phyloP scores from a whole-genome alignment of 2,797 vertebrate genomes.

The Notamacropus eugenii region DNA sequence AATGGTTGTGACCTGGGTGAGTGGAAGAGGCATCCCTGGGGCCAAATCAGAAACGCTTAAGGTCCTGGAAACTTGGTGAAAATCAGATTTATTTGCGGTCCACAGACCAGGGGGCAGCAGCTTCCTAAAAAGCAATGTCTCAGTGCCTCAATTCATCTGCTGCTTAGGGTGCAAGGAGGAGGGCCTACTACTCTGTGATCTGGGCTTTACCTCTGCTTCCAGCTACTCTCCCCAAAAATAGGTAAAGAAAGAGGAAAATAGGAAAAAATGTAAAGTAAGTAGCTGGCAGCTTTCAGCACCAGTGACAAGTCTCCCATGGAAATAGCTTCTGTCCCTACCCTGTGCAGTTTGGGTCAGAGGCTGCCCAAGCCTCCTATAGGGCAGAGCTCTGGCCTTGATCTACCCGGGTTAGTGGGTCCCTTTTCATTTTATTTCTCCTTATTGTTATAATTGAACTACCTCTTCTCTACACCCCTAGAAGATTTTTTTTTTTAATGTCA shows the following conservation, averaged over 20 bases:
- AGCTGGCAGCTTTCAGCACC: background rate
- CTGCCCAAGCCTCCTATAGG: background rate
- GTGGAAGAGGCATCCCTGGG: too few species aligned
- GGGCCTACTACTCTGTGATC: background rate
- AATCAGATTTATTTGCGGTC: background rate
- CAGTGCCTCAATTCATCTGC: too few species aligned
- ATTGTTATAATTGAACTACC: background rate
- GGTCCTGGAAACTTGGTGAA: background rate
- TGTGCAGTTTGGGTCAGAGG: background rate
- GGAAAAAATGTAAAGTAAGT: background rate
- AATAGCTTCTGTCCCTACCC: background rate
- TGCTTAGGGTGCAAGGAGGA: background rate
- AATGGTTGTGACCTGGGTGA: background rate
- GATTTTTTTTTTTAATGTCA: background rate
- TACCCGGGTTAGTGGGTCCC: background rate
- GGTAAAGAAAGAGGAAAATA: background rate
- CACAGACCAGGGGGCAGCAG: background rate
- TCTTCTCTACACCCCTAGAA: background rate
- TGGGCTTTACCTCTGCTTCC: background rate
- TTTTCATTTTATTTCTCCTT: conserved; percentile 15
- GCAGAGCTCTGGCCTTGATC: background rate
- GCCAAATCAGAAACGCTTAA: background rate
- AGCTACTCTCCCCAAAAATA: background rate
- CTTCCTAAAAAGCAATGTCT: background rate
- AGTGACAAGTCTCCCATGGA: background rate